Percentiles rank a stretch among this genome's conserved stretches.
Conservation (phyloP, 2,888 invertebrate genomes). For the Xanthorhoe spadicearia region DNA sequence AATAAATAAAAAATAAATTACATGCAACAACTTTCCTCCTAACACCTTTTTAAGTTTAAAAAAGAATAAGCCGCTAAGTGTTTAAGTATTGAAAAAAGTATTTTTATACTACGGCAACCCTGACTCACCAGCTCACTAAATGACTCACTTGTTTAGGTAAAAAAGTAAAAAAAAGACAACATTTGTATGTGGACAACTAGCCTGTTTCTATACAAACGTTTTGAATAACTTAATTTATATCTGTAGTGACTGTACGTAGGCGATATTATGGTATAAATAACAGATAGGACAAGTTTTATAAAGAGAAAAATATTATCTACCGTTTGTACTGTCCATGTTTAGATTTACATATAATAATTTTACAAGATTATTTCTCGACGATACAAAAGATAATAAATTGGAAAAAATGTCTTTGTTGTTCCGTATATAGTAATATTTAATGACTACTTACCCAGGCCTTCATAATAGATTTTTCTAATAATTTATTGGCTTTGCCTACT, state of each 20-base stretch:
- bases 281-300: background rate
- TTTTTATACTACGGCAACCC: constrained; percentile 13
- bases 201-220: constrained; percentile 26
- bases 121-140: constrained; percentile 10
- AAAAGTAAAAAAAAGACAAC: constrained; percentile 15
- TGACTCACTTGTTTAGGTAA: constrained; percentile 34
- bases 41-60: background rate
- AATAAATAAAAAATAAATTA: background rate
- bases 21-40: background rate
- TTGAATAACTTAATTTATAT: constrained; percentile 27
- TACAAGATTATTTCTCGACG: background rate
- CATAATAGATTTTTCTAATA: too few relatives aligned
- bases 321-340: background rate
- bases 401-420: background rate
- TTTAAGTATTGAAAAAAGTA: background rate
- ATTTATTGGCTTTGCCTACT: too few relatives aligned
- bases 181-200: constrained; percentile 12
- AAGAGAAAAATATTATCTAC: constrained; percentile 8
- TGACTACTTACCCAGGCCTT: too few relatives aligned
- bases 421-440: too few relatives aligned
- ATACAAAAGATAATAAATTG: background rate
- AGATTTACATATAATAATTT: background rate
- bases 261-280: background rate
- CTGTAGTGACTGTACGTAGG: constrained; percentile 21
- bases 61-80: background rate